phyloP scores from a whole-genome alignment of 2,888 invertebrate genomes.

The Cephus spinipes region DNA sequence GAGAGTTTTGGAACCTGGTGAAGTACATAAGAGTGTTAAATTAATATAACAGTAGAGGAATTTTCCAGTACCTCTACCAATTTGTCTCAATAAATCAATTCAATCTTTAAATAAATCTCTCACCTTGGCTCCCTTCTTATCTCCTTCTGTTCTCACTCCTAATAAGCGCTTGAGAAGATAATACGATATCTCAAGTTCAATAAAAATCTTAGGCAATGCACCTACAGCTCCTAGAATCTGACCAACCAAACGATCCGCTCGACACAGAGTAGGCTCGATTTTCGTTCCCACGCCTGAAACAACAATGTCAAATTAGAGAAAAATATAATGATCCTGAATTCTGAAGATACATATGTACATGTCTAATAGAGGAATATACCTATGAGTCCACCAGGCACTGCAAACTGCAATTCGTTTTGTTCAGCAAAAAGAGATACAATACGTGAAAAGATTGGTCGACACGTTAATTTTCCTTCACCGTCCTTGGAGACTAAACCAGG shows the following conservation, averaged over 20 bases:
- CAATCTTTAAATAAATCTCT: constrained; percentile 18
- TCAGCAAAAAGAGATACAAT: constrained; percentile 98
- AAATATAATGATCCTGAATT: background rate
- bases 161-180: constrained; percentile 94
- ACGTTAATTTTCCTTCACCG: constrained; percentile 93
- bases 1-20: constrained; percentile 84
- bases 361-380: constrained; percentile 66
- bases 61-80: background rate
- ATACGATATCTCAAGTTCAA: constrained; percentile 98
- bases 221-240: constrained; percentile 95
- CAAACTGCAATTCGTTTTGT: constrained; percentile 98
- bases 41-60: background rate
- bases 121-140: constrained; percentile 98
- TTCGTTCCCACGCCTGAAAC: constrained; percentile 92
- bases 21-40: constrained; percentile 6
- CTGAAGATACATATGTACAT: background rate
- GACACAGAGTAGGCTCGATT: constrained; percentile 98
- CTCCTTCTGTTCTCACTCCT: constrained; percentile 98
- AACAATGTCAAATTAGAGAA: constrained; percentile 19
- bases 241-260: constrained; percentile 98
- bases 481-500: constrained; percentile 98
- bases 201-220: constrained; percentile 95
- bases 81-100: constrained; percentile 10
- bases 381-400: constrained; percentile 99
- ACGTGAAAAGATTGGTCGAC: constrained; percentile 95